phyloP scores from a whole-genome alignment of 2,888 invertebrate species.

The Mystacides longicornis region DNA sequence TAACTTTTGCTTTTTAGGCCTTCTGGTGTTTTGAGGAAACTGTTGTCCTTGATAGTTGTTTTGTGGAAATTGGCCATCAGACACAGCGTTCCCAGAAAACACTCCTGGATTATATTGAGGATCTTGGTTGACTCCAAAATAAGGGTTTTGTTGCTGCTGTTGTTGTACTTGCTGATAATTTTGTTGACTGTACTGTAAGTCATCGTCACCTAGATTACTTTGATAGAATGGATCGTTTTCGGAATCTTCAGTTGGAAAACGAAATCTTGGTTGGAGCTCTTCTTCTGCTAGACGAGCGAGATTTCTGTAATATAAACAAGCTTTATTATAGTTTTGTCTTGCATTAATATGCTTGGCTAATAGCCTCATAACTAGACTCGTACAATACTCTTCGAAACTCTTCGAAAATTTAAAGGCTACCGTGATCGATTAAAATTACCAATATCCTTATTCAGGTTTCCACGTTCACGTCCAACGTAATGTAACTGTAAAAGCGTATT shows the following conservation, averaged over 20 bases:
- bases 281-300: conserved; percentile 15
- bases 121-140: too few species aligned
- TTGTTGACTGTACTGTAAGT: not conserved
- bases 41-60: conserved; percentile 4
- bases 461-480: too few species aligned
- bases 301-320: conserved; percentile 12
- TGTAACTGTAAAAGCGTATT: too few species aligned
- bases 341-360: too few species aligned
- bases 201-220: not conserved
- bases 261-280: conserved; percentile 14
- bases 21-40: conserved; percentile 12
- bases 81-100: not conserved
- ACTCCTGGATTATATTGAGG: not conserved
- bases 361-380: too few species aligned
- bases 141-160: not conserved
- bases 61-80: not conserved
- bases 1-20: conserved; percentile 9
- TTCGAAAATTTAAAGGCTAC: too few species aligned
- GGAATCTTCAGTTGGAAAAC: conserved; percentile 16
- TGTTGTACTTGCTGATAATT: not conserved
- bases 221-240: conserved; percentile 10
- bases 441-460: too few species aligned
- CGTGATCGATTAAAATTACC: too few species aligned
- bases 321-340: too few species aligned
- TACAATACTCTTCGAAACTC: too few species aligned